Percentiles rank a stretch among this genome's conserved stretches.
phyloP scores from a whole-genome alignment of 2,888 invertebrate genomes.

The Dichetophora obliterata region DNA sequence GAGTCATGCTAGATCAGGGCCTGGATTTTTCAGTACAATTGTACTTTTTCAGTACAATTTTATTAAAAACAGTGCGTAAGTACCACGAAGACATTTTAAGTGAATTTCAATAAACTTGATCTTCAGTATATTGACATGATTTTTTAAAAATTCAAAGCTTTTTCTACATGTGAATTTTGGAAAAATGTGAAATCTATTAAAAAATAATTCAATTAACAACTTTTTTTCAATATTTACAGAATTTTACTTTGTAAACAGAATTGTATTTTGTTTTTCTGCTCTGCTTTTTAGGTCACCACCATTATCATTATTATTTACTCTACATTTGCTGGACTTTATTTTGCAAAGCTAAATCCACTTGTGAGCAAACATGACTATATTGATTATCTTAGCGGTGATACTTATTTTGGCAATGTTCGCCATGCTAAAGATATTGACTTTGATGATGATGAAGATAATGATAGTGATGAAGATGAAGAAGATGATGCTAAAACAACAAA shows the following conservation, averaged over 20 bases:
- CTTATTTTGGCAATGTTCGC: neutral
- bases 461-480: neutral
- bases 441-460: neutral
- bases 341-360: conserved; percentile 21
- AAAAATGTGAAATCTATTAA: neutral
- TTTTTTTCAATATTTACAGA: no score
- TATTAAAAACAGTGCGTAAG: no score
- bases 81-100: no score
- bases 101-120: no score
- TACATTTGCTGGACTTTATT: conserved; percentile 23
- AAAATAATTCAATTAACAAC: no score
- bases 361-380: conserved; percentile 27
- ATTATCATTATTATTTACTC: conserved; percentile 20
- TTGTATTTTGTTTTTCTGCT: no score
- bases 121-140: no score
- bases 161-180: no score
- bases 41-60: no score
- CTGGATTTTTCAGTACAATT: no score
- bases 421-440: neutral
- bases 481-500: neutral
- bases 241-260: no score
- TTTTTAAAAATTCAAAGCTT: no score
- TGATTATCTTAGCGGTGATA: conserved; percentile 21
- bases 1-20: neutral
- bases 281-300: neutral